These are phyloP conservation scores for Dicrostonyx torquatus DNA, from an alignment of 2,797 vertebrate genomes.

Conservation along the genomic window DNA sequence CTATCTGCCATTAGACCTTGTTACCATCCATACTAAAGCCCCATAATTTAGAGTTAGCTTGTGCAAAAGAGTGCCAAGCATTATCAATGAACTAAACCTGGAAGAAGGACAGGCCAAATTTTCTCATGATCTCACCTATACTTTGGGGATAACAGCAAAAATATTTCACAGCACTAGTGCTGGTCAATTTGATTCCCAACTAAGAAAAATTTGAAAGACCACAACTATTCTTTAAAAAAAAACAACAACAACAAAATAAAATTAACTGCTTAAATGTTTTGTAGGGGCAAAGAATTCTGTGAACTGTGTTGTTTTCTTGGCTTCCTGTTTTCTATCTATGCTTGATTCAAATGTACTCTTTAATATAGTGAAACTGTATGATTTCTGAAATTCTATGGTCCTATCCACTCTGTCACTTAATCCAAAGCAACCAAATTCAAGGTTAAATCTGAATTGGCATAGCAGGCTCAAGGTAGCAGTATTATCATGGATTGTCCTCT, in stretches of 20 bases:
- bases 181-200: constrained; percentile 91
- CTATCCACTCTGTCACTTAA: constrained; percentile 86
- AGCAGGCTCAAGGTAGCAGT: constrained; percentile 87
- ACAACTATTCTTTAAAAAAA: constrained; percentile 85
- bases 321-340: constrained; percentile 88
- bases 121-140: constrained; percentile 87
- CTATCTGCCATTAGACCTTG: constrained; percentile 87
- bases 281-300: constrained; percentile 86
- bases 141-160: constrained; percentile 92
- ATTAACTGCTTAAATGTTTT: constrained; percentile 87
- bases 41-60: constrained; percentile 87
- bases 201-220: constrained; percentile 90
- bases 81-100: constrained; percentile 86
- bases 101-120: constrained; percentile 87
- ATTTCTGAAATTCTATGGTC: constrained; percentile 86
- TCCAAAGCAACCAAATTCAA: constrained; percentile 84
- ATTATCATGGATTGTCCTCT: constrained; percentile 85
- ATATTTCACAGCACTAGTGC: constrained; percentile 87
- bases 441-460: constrained; percentile 87
- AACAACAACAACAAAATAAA: constrained; percentile 53
- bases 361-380: constrained; percentile 84
- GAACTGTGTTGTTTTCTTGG: constrained; percentile 86
- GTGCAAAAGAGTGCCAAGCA: constrained; percentile 87
- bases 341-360: constrained; percentile 85
- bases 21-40: constrained; percentile 85